A percentile compares a stretch with the other conserved stretches of the same genome.
These are phyloP conservation scores for Pristionchus entomophagus DNA, from an alignment of 2,888 invertebrate species.

Conservation along the genomic window DNA sequence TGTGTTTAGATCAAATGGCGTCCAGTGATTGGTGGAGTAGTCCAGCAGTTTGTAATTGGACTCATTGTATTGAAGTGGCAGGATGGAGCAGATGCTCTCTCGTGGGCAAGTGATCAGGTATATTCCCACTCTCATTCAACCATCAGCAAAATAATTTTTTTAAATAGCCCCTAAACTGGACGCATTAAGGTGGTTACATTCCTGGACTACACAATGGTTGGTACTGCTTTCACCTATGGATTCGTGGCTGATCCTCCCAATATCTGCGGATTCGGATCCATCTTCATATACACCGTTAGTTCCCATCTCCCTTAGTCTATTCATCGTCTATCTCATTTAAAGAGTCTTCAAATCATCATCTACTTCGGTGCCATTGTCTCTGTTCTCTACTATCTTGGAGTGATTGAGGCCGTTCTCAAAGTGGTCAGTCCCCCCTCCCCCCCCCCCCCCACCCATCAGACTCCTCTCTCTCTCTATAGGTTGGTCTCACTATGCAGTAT, in stretches of 20 bases:
- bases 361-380: constrained; percentile 94
- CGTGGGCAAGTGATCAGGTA: constrained; percentile 80
- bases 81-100: constrained; percentile 77
- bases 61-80: constrained; percentile 89
- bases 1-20: constrained; percentile 81
- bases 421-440: background rate
- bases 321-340: constrained; percentile 19
- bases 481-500: constrained; percentile 78
- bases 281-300: constrained; percentile 55
- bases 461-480: constrained; percentile 38
- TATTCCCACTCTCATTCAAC: constrained; percentile 71
- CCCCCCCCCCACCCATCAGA: background rate
- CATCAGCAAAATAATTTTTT: constrained; percentile 9
- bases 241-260: constrained; percentile 61
- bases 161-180: background rate
- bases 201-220: constrained; percentile 85
- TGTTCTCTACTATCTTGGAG: constrained; percentile 89
- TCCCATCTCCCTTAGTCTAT: background rate
- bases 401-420: constrained; percentile 88
- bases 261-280: constrained; percentile 59
- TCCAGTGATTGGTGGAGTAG: constrained; percentile 86
- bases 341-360: constrained; percentile 89
- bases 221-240: constrained; percentile 88
- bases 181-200: constrained; percentile 83
- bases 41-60: constrained; percentile 88